phyloP scores from a whole-genome alignment of 2,888 invertebrate genomes.

The Phymatocera aterrima region DNA sequence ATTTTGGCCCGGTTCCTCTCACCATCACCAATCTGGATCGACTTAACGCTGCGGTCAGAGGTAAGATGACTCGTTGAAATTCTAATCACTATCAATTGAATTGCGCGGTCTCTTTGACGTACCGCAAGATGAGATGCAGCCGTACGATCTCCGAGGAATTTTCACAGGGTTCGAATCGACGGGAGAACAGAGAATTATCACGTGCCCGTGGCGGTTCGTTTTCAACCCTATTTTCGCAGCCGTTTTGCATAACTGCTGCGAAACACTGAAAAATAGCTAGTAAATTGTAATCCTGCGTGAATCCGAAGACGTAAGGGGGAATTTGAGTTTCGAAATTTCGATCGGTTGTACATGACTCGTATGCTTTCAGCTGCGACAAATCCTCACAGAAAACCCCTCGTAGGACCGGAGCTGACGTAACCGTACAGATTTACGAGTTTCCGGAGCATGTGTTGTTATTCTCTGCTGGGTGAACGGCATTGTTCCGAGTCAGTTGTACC shows the following conservation, averaged over 20 bases:
- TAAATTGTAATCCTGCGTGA: not conserved
- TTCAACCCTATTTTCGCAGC: not conserved
- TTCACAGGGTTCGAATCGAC: too few species aligned
- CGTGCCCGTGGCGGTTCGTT: not conserved
- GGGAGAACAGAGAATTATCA: not conserved
- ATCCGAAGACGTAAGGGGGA: not conserved
- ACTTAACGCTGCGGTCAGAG: conserved; percentile 72
- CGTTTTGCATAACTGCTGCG: not conserved
- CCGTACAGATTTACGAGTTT: not conserved
- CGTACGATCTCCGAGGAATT: not conserved
- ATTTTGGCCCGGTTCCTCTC: conserved; percentile 71
- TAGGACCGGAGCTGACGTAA: not conserved
- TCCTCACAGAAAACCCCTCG: not conserved
- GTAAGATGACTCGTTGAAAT: conserved; percentile 50
- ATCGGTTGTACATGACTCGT: too few species aligned
- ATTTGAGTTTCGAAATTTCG: not conserved
- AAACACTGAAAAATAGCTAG: not conserved
- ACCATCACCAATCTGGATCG: conserved; percentile 73
- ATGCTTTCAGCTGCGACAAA: not conserved
- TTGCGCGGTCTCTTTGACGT: not conserved
- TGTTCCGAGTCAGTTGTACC: not conserved
- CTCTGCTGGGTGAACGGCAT: not conserved
- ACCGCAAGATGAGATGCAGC: not conserved
- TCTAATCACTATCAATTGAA: not conserved
- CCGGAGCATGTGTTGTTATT: not conserved